phyloP scores from a whole-genome alignment of 1,140 invertebrate genomes.

The Euura saliciscinereae region DNA sequence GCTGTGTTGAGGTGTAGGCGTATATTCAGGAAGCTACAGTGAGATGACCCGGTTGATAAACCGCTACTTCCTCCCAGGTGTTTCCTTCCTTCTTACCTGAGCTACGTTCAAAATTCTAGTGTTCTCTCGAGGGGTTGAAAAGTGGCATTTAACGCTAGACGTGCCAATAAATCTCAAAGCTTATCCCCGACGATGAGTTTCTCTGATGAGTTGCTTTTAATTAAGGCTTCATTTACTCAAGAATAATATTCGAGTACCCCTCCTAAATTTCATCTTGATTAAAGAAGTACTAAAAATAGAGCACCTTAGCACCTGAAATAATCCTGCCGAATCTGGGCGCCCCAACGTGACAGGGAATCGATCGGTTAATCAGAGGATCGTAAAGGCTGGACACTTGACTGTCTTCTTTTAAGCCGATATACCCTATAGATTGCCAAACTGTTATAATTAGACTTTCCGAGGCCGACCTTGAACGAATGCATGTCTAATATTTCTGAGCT shows the following conservation, averaged over 20 bases:
- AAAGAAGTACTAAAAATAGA: too few species aligned
- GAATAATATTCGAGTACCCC: too few species aligned
- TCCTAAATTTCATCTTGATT: too few species aligned
- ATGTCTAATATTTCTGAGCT: not conserved
- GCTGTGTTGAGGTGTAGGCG: not conserved
- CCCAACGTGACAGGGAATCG: too few species aligned
- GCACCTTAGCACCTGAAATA: too few species aligned
- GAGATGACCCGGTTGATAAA: slow-evolving; percentile 7
- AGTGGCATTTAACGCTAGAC: not conserved
- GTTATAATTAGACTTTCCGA: not conserved
- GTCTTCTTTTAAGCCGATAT: too few species aligned
- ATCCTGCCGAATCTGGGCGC: too few species aligned
- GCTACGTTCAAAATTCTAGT: too few species aligned
- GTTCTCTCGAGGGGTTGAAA: not conserved
- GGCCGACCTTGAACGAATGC: not conserved
- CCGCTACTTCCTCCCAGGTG: not conserved
- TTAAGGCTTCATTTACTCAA: too few species aligned
- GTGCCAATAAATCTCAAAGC: not conserved
- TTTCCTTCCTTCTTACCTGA: not conserved
- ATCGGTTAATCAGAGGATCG: too few species aligned
- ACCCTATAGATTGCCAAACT: not conserved
- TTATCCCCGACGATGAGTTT: not conserved
- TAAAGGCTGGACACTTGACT: too few species aligned
- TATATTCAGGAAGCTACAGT: not conserved
- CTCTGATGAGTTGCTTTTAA: too few species aligned